A percentile compares a stretch with the other conserved stretches of the same genome.
These are phyloP conservation scores for Lagria hirta DNA, from an alignment of 2,888 invertebrate species.

Conservation along the genomic window DNA sequence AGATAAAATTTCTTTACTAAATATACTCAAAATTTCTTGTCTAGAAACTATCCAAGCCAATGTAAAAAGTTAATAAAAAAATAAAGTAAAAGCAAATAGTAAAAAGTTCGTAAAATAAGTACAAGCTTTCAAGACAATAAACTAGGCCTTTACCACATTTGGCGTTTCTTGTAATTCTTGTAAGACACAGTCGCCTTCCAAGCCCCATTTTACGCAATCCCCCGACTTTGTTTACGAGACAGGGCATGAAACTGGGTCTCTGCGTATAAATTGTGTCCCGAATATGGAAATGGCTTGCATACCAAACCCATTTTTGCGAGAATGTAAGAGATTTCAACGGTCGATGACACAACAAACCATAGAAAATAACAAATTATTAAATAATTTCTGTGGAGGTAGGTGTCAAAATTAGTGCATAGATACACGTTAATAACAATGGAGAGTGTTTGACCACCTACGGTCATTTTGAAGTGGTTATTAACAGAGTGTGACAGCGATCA, in stretches of 20 bases:
- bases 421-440: constrained; percentile 20
- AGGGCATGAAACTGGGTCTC: constrained; percentile 33
- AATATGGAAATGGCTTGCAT: constrained; percentile 37
- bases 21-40: no score
- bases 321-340: constrained; percentile 22
- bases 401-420: constrained; percentile 20
- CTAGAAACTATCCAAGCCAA: no score
- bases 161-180: no score
- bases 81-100: no score
- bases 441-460: constrained; percentile 18
- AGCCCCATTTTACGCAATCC: constrained; percentile 16
- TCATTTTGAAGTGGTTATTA: constrained; percentile 13
- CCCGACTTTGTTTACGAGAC: constrained; percentile 18
- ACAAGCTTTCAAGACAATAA: no score
- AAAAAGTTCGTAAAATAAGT: no score
- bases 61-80: no score
- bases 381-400: no score
- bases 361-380: background rate
- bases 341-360: constrained; percentile 22
- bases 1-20: no score
- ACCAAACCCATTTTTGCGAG: constrained; percentile 21
- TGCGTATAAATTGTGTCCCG: constrained; percentile 38
- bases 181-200: constrained; percentile 7
- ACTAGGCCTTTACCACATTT: no score
- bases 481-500: constrained; percentile 13